Conservation (phyloP, 92 coral and sea anemone species). For the Palythoa heliodiscus region DNA sequence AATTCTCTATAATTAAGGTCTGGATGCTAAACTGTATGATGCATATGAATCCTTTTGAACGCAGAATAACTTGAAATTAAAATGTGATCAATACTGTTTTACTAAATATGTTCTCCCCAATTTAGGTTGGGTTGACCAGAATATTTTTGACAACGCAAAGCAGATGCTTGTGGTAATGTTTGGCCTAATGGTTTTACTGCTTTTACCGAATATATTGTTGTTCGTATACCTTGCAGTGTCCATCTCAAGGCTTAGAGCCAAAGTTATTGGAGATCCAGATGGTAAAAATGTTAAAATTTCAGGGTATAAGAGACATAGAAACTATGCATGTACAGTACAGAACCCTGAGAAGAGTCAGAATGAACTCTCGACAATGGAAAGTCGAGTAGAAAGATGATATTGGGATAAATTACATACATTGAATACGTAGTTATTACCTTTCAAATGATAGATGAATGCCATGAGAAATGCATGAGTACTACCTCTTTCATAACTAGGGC, state of each 20-base stretch:
- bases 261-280: background rate
- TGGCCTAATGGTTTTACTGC: background rate
- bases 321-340: background rate
- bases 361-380: background rate
- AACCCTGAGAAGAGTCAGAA: background rate
- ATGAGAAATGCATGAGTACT: no score
- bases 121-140: conserved; percentile 6
- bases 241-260: conserved; percentile 3
- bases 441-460: no score
- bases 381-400: background rate
- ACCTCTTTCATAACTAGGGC: no score
- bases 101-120: background rate
- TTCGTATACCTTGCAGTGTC: conserved; percentile 7
- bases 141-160: background rate
- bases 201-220: background rate
- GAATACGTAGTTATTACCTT: no score
- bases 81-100: background rate
- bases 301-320: background rate
- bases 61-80: background rate
- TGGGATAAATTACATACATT: no score
- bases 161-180: background rate
- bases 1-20: no score
- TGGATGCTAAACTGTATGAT: no score
- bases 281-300: background rate
- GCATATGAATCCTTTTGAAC: background rate